These are phyloP conservation scores for Mechanitis messenoides DNA, from an alignment of 2,888 invertebrate species.

Conservation along the genomic window DNA sequence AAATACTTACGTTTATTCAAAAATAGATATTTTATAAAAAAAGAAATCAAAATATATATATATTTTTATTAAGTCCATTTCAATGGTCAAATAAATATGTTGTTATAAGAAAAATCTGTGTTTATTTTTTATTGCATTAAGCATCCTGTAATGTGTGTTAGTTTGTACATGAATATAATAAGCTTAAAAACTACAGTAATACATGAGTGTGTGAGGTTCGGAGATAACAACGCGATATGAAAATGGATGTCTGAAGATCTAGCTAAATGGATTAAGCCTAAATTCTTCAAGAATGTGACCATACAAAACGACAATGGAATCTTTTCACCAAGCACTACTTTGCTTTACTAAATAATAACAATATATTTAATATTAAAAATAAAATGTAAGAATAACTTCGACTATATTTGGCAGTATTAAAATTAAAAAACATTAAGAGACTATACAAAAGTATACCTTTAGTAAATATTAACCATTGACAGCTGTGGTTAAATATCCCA, in stretches of 20 bases:
- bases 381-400: background rate
- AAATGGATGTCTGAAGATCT: slow-evolving; percentile 27
- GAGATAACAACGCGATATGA: slow-evolving; percentile 33
- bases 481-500: slow-evolving; percentile 9
- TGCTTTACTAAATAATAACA: background rate
- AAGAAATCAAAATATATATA: no score
- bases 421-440: background rate
- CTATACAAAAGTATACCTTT: background rate
- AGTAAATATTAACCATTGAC: background rate
- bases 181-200: slow-evolving; percentile 9
- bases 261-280: slow-evolving; percentile 24
- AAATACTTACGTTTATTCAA: no score
- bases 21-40: no score
- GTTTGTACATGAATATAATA: no score
- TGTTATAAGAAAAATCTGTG: no score
- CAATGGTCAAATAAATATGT: no score
- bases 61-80: no score
- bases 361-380: background rate
- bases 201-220: slow-evolving; percentile 31
- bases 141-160: slow-evolving; percentile 11
- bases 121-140: no score
- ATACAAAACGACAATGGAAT: slow-evolving; percentile 26
- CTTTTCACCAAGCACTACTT: slow-evolving; percentile 14
- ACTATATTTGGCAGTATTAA: background rate
- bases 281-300: slow-evolving; percentile 23